Percentiles rank a stretch among this genome's conserved stretches.
These are phyloP conservation scores for Rhabdornis inornatus DNA, from an alignment of 2,113 vertebrate species.

Conservation along the genomic window DNA sequence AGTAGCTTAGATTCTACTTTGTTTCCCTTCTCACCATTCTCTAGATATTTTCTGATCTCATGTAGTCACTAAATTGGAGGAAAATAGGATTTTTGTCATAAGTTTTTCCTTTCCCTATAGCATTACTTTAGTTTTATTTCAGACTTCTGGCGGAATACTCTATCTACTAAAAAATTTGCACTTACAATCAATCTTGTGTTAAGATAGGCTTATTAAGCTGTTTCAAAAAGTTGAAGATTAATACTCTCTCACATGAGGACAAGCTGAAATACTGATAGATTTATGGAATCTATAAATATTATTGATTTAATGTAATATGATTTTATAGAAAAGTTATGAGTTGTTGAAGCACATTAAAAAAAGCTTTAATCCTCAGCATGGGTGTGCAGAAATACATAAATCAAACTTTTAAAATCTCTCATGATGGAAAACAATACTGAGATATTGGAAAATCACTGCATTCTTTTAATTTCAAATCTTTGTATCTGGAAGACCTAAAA, in stretches of 20 bases:
- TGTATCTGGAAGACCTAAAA: not conserved
- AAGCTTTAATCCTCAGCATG: not conserved
- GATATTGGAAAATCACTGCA: not conserved
- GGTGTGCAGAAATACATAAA: not conserved
- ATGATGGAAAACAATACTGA: not conserved
- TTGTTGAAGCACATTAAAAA: not conserved
- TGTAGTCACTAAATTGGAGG: accelerated
- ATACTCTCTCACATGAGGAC: not conserved
- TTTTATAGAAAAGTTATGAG: not conserved
- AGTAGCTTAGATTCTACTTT: not conserved
- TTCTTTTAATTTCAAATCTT: not conserved
- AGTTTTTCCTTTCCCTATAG: not conserved
- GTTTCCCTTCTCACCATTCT: not conserved
- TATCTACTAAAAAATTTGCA: not conserved
- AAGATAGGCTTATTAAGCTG: not conserved
- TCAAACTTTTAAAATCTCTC: not conserved
- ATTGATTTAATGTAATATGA: not conserved
- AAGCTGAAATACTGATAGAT: not conserved
- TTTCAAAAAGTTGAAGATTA: not conserved
- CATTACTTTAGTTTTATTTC: not conserved
- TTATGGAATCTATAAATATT: not conserved
- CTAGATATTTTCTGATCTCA: not conserved
- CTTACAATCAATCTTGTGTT: not conserved
- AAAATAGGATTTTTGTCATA: not conserved
- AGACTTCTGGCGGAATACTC: not conserved